A percentile compares a stretch with the other conserved stretches of the same genome.
These are phyloP conservation scores for Ariolimax columbianus DNA, from an alignment of 2,888 invertebrate genomes.

Conservation along the genomic window DNA sequence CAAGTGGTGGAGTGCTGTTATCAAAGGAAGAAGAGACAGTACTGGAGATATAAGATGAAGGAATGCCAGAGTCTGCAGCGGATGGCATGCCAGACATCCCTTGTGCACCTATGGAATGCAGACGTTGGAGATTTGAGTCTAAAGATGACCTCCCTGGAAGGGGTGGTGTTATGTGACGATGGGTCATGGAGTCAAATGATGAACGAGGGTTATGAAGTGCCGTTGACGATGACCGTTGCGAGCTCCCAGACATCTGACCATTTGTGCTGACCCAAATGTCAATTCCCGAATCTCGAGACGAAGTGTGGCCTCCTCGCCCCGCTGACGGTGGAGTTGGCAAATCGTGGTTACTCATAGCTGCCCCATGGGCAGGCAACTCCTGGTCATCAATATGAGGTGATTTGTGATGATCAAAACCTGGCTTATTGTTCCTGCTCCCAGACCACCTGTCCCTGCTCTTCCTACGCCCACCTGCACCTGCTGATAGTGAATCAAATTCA, in stretches of 20 bases:
- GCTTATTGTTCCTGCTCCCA: slow-evolving; percentile 19
- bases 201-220: slow-evolving; percentile 24
- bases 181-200: slow-evolving; percentile 42
- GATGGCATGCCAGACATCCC: slow-evolving; percentile 17
- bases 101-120: slow-evolving; percentile 23
- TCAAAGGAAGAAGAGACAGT: slow-evolving; percentile 46
- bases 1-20: slow-evolving; percentile 51
- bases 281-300: slow-evolving; percentile 49
- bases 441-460: slow-evolving; percentile 37
- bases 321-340: slow-evolving; percentile 9
- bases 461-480: slow-evolving; percentile 18
- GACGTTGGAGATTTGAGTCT: slow-evolving; percentile 44
- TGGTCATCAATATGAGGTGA: slow-evolving; percentile 11
- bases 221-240: slow-evolving; percentile 19
- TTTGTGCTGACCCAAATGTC: slow-evolving; percentile 55
- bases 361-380: neutral
- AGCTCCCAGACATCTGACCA: slow-evolving; percentile 52
- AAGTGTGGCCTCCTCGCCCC: neutral
- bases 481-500: slow-evolving; percentile 41
- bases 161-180: slow-evolving; percentile 3
- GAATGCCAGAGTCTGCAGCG: slow-evolving; percentile 44
- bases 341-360: neutral
- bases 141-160: slow-evolving; percentile 38
- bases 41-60: slow-evolving; percentile 33
- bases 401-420: slow-evolving; percentile 10